Base-by-base conservation (phyloP, 2,888 invertebrate species). In the Phyllotreta striolata region DNA sequence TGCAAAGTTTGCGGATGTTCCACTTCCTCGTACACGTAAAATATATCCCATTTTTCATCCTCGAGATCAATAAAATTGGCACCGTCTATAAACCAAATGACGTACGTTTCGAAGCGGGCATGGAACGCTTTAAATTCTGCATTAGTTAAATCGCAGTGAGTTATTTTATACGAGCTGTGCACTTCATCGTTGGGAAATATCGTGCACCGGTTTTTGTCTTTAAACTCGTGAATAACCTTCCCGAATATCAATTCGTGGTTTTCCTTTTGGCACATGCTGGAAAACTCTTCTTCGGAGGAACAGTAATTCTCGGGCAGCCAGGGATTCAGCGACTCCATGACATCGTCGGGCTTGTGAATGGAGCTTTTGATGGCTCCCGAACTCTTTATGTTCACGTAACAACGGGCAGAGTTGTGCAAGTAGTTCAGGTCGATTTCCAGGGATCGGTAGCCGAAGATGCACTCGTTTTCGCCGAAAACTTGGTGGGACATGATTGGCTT, bases 61-160 rank as follows among this genome's bases (percentile, higher is more conserved):
- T 94, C 92, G 3, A 90, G 85, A 81, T 98, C 97, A 71, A 99
- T 94, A 77, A 91, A 96, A 39, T 93, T 93, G 0, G 96, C 97
- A 9, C 95, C 97, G 85, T 99, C 98, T 71, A 99, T 95, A 82
- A 91, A 98, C 92, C 95, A 98, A 64, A 97, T 83, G 7, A 98
- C 85, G 77, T 97, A 94, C 0, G 95, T 93, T 82, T 98, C 96
- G 72, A 98, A 84, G 57, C 93, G 86, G 70, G 89, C 85, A 79
- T 97, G 95, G 79, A 90, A 97, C 3, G 86, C 85, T 34, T 88
- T 79, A 79, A 96, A 97, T 0, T 90, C 89, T 0, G 89, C 87
- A 55, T 86, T 86, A 9, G 86, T 86, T 69, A 88, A 87, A 74
- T 91, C 89, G 74, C 89, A 89, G 72, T 87, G 86, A 77, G 92